Evolutionary conservation across 2,888 invertebrate genomes (phyloP).

Genomic region (Drosophila falleni): DNA sequence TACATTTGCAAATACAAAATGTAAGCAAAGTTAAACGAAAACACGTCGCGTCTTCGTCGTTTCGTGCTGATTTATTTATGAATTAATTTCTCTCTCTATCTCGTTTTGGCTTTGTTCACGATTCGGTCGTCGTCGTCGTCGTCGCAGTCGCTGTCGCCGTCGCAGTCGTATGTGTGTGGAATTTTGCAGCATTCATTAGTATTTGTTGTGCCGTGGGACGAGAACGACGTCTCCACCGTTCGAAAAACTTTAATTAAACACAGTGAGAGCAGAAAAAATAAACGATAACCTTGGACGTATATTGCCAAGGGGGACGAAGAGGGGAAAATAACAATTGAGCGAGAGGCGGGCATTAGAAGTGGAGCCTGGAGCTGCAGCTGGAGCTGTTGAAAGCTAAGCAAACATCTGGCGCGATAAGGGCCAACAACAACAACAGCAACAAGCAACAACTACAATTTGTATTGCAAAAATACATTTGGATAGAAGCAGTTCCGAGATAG

Average conservation of each 20-base stretch:
- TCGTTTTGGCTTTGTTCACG: slow-evolving; percentile 57
- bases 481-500: slow-evolving; percentile 30
- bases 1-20: slow-evolving; percentile 37
- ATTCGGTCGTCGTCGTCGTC: slow-evolving; percentile 35
- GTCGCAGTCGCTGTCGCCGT: slow-evolving; percentile 15
- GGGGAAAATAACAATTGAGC: slow-evolving; percentile 33
- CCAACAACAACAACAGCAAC: slow-evolving; percentile 11
- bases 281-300: slow-evolving; percentile 66
- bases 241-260: slow-evolving; percentile 17
- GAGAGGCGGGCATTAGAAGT: slow-evolving; percentile 41
- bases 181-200: slow-evolving; percentile 70
- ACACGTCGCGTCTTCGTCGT: slow-evolving; percentile 50
- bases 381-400: slow-evolving; percentile 41
- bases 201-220: slow-evolving; percentile 68
- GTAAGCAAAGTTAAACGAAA: slow-evolving; percentile 55
- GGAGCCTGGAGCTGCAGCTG: slow-evolving; percentile 31
- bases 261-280: slow-evolving; percentile 8
- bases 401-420: slow-evolving; percentile 79
- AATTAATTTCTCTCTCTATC: slow-evolving; percentile 74
- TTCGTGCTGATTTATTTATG: slow-evolving; percentile 75
- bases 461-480: slow-evolving; percentile 65
- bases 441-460: slow-evolving; percentile 7
- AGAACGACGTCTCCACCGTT: slow-evolving; percentile 60
- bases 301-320: slow-evolving; percentile 28
- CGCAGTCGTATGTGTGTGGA: slow-evolving; percentile 53